These are phyloP conservation scores for Lepidurus arcticus DNA, from an alignment of 1,140 invertebrate species.

Conservation along the genomic window DNA sequence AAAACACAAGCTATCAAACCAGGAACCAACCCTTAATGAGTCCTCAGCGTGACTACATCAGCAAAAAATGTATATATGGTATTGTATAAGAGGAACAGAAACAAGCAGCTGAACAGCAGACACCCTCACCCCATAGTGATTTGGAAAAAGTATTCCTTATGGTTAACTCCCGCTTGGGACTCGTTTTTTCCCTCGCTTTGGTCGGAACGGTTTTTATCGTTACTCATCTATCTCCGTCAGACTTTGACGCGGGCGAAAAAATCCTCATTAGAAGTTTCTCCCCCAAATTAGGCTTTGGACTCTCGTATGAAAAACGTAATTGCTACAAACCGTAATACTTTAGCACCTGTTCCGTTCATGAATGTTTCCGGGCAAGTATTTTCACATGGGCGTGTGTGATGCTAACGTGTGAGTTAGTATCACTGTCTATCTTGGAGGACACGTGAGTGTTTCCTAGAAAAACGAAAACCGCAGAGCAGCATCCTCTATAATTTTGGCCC, in stretches of 20 bases:
- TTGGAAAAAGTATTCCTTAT: background rate
- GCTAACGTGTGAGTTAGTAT: background rate
- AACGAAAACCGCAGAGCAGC: background rate
- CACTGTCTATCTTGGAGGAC: background rate
- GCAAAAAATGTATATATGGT: background rate
- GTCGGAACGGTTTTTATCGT: background rate
- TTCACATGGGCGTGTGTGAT: background rate
- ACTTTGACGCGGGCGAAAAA: background rate
- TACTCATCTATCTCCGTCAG: background rate
- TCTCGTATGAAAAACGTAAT: no score
- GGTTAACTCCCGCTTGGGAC: constrained; percentile 1
- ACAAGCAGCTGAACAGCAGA: constrained; percentile 5
- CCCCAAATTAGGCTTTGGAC: no score
- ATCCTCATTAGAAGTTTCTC: background rate
- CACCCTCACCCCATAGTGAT: constrained; percentile 2
- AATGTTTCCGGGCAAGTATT: background rate
- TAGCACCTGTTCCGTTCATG: background rate
- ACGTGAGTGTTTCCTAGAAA: background rate
- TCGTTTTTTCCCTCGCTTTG: background rate
- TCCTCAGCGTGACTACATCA: background rate
- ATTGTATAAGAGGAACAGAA: background rate
- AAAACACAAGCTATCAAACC: background rate
- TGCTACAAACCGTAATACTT: background rate
- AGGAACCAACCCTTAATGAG: constrained; percentile 19
- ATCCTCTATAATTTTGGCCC: background rate